Conservation (phyloP, 1,140 invertebrate species). For the Diorhabda carinulata region DNA sequence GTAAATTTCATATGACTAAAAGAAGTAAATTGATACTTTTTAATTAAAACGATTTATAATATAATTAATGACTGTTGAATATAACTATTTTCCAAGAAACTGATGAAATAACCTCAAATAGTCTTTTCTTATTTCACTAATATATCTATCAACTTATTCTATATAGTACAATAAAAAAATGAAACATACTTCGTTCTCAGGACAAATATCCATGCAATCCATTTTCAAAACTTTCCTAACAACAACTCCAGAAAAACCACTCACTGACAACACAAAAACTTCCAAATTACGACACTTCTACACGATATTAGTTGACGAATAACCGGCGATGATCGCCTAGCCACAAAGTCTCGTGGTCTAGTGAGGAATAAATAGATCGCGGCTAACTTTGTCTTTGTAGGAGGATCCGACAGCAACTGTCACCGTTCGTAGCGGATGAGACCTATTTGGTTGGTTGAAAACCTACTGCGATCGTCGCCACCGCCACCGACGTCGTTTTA, state of each 20-base stretch:
- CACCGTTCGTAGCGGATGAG: constrained; percentile 5
- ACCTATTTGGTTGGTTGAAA: not conserved
- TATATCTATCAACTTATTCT: no score
- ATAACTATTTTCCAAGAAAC: no score
- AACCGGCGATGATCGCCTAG: constrained; percentile 1
- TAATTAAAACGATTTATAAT: no score
- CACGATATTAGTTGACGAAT: not conserved
- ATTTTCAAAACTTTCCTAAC: constrained; percentile 13
- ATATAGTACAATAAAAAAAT: not conserved
- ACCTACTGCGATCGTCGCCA: constrained; percentile 10
- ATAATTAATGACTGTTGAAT: no score
- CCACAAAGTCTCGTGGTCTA: not conserved
- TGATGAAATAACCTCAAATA: no score
- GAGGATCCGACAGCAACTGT: constrained; percentile 3
- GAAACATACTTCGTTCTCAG: constrained; percentile 27
- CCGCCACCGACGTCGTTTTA: not conserved
- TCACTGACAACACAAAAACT: not conserved
- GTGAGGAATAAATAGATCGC: not conserved
- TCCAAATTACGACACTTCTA: no score
- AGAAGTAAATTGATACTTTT: no score
- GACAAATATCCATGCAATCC: constrained; percentile 23
- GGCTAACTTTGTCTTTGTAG: not conserved
- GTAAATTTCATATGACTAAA: no score
- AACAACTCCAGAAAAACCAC: not conserved
- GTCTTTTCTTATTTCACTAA: no score